Percentiles rank a stretch among this genome's conserved stretches.
Conservation (phyloP, 2,888 invertebrate species). For the Orthosia gothica region DNA sequence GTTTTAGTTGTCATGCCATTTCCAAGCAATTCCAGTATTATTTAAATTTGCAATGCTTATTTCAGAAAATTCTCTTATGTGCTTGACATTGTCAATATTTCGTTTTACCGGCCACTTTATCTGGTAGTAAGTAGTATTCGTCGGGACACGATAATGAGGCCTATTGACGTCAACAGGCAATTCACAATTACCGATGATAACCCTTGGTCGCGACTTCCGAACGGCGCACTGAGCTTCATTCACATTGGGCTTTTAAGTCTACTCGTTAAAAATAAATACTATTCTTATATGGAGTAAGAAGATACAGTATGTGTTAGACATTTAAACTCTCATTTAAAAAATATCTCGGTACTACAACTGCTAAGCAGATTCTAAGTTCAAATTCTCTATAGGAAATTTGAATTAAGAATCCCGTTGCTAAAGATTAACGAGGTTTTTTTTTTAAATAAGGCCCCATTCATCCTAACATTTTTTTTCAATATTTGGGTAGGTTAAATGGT, state of each 20-base stretch:
- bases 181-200: conserved; percentile 80
- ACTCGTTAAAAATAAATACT: background rate
- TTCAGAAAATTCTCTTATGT: conserved; percentile 2
- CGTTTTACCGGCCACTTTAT: conserved; percentile 18
- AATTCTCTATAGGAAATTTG: too few species aligned
- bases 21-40: background rate
- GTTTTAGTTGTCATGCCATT: too few species aligned
- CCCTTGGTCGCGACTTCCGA: conserved; percentile 79
- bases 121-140: conserved; percentile 43
- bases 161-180: conserved; percentile 69
- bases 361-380: too few species aligned
- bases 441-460: too few species aligned
- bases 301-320: too few species aligned
- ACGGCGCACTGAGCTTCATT: conserved; percentile 57
- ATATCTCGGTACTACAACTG: too few species aligned
- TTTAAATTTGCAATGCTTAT: background rate
- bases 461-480: too few species aligned
- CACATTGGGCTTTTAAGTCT: conserved; percentile 50
- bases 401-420: too few species aligned
- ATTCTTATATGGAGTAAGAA: background rate
- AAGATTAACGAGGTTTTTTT: too few species aligned
- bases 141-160: conserved; percentile 55
- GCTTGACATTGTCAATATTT: conserved; percentile 34
- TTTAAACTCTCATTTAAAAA: too few species aligned
- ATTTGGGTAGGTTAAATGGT: too few species aligned